Conservation (phyloP, 2,888 invertebrate genomes). For the Allygus modestus region DNA sequence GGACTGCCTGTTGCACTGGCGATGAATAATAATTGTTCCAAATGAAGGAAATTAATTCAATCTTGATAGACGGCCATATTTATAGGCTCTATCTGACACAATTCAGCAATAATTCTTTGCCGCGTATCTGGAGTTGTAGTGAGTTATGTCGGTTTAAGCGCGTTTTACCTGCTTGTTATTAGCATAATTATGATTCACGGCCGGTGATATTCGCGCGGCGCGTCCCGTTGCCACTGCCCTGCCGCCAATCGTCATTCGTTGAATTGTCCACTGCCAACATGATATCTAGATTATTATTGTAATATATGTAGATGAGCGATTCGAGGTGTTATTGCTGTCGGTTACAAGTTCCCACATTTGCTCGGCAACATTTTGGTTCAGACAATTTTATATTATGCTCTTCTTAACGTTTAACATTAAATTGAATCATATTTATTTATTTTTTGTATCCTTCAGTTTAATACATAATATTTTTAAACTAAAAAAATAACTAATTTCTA, state of each 20-base stretch:
- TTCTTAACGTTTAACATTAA: no score
- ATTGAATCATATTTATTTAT: no score
- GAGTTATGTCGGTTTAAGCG: slow-evolving; percentile 60
- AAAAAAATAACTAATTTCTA: no score
- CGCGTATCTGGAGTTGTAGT: slow-evolving; percentile 56
- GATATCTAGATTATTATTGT: slow-evolving; percentile 4
- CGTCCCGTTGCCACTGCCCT: neutral
- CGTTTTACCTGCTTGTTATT: slow-evolving; percentile 58
- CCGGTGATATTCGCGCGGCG: slow-evolving; percentile 24
- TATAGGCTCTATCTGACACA: slow-evolving; percentile 60
- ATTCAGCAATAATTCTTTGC: slow-evolving; percentile 62
- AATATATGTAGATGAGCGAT: neutral
- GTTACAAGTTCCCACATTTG: no score
- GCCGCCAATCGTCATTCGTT: slow-evolving; percentile 3
- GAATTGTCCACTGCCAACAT: slow-evolving; percentile 2
- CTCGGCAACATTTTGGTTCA: no score
- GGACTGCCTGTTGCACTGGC: slow-evolving; percentile 39
- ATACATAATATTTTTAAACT: no score
- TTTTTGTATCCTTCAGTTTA: no score
- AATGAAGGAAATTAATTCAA: slow-evolving; percentile 63
- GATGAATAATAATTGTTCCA: slow-evolving; percentile 62
- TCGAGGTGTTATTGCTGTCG: no score
- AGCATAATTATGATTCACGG: slow-evolving; percentile 56
- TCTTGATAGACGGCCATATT: slow-evolving; percentile 58
- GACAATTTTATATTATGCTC: no score